A percentile compares a stretch with the other conserved stretches of the same genome.
These are phyloP conservation scores for Spodoptera littoralis DNA, from an alignment of 2,888 invertebrate genomes.

Conservation along the genomic window DNA sequence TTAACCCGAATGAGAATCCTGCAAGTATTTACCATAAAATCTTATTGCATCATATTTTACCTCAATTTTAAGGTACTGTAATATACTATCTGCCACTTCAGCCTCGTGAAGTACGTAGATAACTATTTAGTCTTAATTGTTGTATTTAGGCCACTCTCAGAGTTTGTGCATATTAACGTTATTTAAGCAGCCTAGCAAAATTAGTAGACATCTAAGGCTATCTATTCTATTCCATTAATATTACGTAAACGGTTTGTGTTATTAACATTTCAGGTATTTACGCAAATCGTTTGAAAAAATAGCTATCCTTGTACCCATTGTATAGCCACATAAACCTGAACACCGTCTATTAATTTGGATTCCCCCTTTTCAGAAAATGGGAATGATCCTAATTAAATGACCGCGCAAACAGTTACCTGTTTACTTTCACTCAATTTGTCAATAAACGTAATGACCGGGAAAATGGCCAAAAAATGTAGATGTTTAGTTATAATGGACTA, in stretches of 20 bases:
- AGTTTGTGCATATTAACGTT: too few relatives aligned
- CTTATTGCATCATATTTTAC: background rate
- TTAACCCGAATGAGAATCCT: slow-evolving; percentile 17
- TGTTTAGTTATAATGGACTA: slow-evolving; percentile 27
- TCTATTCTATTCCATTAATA: too few relatives aligned
- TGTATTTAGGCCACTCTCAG: too few relatives aligned
- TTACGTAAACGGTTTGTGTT: too few relatives aligned
- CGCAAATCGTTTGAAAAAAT: slow-evolving; percentile 1
- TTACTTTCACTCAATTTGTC: slow-evolving; percentile 41
- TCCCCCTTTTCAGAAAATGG: slow-evolving; percentile 9
- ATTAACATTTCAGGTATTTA: too few relatives aligned
- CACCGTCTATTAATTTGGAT: slow-evolving; percentile 11
- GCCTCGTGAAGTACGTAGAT: too few relatives aligned
- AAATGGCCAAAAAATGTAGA: slow-evolving; percentile 44
- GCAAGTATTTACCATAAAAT: background rate
- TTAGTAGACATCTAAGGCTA: too few relatives aligned
- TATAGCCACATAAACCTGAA: slow-evolving; percentile 2
- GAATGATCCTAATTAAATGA: slow-evolving; percentile 24
- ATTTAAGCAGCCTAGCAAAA: too few relatives aligned
- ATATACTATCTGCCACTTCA: too few relatives aligned
- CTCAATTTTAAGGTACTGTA: too few relatives aligned
- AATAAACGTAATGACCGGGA: slow-evolving; percentile 34
- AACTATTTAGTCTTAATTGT: too few relatives aligned
- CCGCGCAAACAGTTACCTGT: slow-evolving; percentile 27
- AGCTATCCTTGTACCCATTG: background rate